A percentile compares a stretch with the other conserved stretches of the same genome.
Conservation (phyloP, 64 coral and sea anemone species). For the Montipora sp. region DNA sequence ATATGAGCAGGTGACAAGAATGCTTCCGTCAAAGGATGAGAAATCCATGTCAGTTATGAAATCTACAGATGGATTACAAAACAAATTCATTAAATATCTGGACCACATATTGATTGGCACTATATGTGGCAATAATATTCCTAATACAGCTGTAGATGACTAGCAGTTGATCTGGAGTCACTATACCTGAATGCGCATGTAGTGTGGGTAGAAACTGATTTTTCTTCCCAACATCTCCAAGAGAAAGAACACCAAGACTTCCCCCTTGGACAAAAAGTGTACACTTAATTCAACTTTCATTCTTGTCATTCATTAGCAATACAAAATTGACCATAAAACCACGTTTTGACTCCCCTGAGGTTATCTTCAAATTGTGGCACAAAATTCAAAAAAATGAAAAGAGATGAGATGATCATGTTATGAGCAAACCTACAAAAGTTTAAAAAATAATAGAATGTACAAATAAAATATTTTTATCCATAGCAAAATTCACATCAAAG, state of each 20-base stretch:
- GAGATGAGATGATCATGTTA: too few species aligned
- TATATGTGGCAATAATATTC: background rate
- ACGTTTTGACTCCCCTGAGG: too few species aligned
- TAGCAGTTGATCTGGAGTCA: background rate
- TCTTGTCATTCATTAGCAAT: too few species aligned
- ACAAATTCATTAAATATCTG: background rate
- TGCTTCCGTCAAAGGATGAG: slow-evolving; percentile 84
- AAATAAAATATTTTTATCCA: too few species aligned
- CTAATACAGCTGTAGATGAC: background rate
- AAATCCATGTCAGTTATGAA: slow-evolving; percentile 97
- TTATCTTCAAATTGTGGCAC: too few species aligned
- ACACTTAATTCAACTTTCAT: too few species aligned
- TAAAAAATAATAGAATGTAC: too few species aligned
- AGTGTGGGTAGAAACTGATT: slow-evolving; percentile 47
- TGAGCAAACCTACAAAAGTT: background rate
- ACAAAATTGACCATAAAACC: too few species aligned
- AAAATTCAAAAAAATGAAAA: too few species aligned
- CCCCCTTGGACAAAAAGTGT: slow-evolving; percentile 45
- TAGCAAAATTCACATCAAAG: too few species aligned
- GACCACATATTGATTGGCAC: background rate
- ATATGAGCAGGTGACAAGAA: slow-evolving; percentile 89
- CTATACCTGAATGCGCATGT: slow-evolving; percentile 84
- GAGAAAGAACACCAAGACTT: slow-evolving; percentile 79
- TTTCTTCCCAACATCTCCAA: slow-evolving; percentile 73
- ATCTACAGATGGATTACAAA: slow-evolving; percentile 57